These are phyloP conservation scores for Symphodus melops DNA, from an alignment of 2,113 vertebrate genomes.

Conservation along the genomic window DNA sequence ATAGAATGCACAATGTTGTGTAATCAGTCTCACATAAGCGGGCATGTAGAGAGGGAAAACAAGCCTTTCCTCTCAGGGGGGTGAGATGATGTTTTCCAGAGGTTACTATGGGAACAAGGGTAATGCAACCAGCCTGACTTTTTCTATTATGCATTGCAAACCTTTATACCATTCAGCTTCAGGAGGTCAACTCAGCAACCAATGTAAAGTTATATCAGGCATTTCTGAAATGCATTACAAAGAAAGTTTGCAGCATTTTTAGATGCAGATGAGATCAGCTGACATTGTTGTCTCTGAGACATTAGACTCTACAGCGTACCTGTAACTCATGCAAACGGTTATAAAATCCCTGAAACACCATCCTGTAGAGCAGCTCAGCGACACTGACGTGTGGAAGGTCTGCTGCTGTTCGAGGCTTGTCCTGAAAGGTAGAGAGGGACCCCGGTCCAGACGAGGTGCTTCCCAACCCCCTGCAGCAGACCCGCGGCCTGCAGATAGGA, in stretches of 20 bases:
- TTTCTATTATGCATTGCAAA: conserved; percentile 3
- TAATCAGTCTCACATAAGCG: not conserved
- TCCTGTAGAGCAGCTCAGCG: conserved; percentile 67
- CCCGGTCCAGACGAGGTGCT: conserved; percentile 17
- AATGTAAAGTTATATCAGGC: not conserved
- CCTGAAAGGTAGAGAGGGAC: conserved; percentile 16
- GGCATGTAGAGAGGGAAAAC: not conserved
- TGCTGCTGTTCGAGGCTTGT: conserved; percentile 52
- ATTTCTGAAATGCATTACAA: conserved; percentile 11
- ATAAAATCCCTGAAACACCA: conserved; percentile 75
- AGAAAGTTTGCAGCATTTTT: not conserved
- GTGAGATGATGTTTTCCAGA: conserved; percentile 16
- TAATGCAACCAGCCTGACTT: not conserved
- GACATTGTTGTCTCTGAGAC: not conserved
- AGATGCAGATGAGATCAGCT: not conserved
- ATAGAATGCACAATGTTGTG: not conserved
- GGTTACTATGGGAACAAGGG: conserved; percentile 30
- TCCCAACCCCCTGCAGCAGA: conserved; percentile 4
- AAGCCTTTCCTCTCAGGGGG: not conserved
- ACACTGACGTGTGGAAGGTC: conserved; percentile 70
- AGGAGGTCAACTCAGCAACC: not conserved
- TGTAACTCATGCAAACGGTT: conserved; percentile 80
- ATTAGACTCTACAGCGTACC: conserved; percentile 54
- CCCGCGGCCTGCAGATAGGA: not conserved
- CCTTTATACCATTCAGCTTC: not conserved